Base-by-base conservation (phyloP, 1,140 invertebrate species). In the Scaptomyza hsui region DNA sequence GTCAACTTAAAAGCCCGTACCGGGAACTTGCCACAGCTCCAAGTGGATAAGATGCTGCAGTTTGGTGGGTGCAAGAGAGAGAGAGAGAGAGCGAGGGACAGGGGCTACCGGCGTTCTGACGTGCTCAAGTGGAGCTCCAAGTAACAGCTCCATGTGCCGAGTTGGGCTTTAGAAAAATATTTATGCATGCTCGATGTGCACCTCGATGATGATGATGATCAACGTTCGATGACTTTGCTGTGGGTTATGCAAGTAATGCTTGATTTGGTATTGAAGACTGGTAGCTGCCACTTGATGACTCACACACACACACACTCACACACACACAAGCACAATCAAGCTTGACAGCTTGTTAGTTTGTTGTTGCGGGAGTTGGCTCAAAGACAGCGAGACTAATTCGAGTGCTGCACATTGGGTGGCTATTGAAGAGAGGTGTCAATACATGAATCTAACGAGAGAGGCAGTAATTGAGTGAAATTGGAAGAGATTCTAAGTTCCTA, bases 261-360 rank as follows among this genome's bases (percentile, higher is more conserved):
- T 88, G 82, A 86, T 86, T 86, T 86, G 82, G 78, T 88, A 88
- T 86, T 78, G 82, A 86, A 86, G 71, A 86, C 82, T 88, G 82
- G 82, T 86, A 86, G 82, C 82, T 88, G 76, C 64, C 81, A 77
- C 77, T 81, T 79, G 63, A 78, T 88, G 82, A 86, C 63, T 88
- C 82, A 82, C 68, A 71, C 29, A 41, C 21, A 59, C 52, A 39
- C 82, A 82, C 68, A 71, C 29, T 32, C 21, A 59, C 52, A 39
- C 16, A 85, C 60, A 79, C 80, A 80, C 65, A 57, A 1, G 41
- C 53, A 65, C 52, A 48, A 37, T 41, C 37, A 18, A 49, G 16
- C 19, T 2, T 26, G 56, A 45, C 26, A 10, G 32, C 32, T 1
- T 37, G 32, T n/a, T n/a, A 37, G 32, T n/a, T 37, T 37, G 32